phyloP scores from a whole-genome alignment of 2,113 vertebrate species.

The Erpornis zantholeuca region DNA sequence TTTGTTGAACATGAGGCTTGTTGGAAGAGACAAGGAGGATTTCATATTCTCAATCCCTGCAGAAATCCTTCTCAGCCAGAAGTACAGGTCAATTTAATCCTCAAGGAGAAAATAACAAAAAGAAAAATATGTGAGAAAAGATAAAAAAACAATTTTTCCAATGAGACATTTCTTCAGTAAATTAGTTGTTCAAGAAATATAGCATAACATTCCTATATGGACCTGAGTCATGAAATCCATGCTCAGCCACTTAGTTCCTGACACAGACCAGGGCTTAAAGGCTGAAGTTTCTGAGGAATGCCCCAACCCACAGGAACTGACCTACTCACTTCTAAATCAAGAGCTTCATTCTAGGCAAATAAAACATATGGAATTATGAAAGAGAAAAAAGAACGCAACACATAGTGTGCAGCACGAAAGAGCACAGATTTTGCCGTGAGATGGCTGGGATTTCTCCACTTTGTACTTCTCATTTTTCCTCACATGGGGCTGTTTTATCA shows the following conservation, averaged over 20 bases:
- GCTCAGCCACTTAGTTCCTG: background rate
- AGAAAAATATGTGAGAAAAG: background rate
- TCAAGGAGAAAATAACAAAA: background rate
- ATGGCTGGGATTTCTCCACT: background rate
- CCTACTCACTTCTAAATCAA: background rate
- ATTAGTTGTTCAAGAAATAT: background rate
- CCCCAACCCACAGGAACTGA: background rate
- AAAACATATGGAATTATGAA: background rate
- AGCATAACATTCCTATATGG: background rate
- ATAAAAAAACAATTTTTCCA: background rate
- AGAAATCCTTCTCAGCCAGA: background rate
- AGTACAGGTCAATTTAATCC: background rate
- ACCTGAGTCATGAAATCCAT: background rate
- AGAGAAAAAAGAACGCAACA: background rate
- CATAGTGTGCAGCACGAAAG: background rate
- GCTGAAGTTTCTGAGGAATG: background rate
- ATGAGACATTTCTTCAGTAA: background rate
- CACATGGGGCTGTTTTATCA: background rate
- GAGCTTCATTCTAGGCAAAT: background rate
- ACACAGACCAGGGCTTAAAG: background rate
- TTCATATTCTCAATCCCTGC: background rate
- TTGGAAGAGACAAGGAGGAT: background rate
- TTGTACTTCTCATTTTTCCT: background rate
- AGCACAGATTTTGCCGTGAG: background rate
- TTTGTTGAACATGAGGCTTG: background rate